Evolutionary conservation across 2,888 invertebrate genomes (phyloP), one percentile per base, ranked within the genome.

Genomic region (Papilio gigon): DNA sequence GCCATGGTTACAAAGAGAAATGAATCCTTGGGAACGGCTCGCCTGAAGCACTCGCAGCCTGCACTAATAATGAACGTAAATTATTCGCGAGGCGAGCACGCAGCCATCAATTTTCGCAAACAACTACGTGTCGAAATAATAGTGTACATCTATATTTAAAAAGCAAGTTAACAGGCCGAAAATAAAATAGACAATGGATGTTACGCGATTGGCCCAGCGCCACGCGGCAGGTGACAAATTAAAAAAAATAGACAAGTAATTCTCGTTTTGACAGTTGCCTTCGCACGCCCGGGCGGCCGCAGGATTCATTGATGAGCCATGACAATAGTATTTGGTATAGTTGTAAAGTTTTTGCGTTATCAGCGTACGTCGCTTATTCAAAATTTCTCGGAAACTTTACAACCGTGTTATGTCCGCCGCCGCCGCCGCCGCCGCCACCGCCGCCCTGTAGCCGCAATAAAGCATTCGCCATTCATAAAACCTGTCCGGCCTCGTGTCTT

Each of bases 81-180:
- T 53, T 61, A 25, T 42, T 50, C 59, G 69, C 65, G 69, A 69
- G 61, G 65, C 65, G 69, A 44, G 60, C 65, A 65, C 33, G 14
- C 22, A 30, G 59, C 68, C 44, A 68, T 68, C 44, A 68, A 64
- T 68, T 56, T 68, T 64, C 50, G 68, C 68, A 60, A 69, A 69
- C 65, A 60, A 30, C 69, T 70, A 75, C 76, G 76, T 76, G 77
- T 72, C 74, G 71, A 65, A 44, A 77, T 72, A 77, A 77, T 75
- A 70, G 70, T 68, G 63, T 70, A 71, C 65, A 70, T 70, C 60
- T 73, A 72, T 74, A 77, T 77, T 77, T 75, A 72, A 71, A 72
- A 70, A 65, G 68, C 53, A 20, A 65, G 73, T 76, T 77, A 77
- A 71, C 77, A 77, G 76, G 76, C 72, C 76, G 68, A 71, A 74